These are phyloP conservation scores for Noctua janthe DNA, from an alignment of 2,888 invertebrate genomes.

Conservation along the genomic window DNA sequence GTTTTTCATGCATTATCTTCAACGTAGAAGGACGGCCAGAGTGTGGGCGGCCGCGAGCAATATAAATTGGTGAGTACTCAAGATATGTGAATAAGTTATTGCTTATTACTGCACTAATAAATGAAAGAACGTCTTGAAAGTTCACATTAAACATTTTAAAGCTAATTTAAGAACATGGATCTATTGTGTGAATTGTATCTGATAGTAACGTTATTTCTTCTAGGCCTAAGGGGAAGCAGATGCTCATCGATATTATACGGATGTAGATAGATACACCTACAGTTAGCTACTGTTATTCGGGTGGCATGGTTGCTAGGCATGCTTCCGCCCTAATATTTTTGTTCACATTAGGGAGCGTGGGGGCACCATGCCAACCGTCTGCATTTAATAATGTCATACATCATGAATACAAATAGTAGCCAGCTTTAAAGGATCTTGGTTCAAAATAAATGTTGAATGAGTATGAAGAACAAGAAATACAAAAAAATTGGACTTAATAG, in stretches of 20 bases:
- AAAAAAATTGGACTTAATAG: background rate
- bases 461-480: conserved; percentile 14
- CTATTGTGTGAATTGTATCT: conserved; percentile 6
- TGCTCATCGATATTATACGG: conserved; percentile 48
- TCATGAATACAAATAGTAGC: conserved; percentile 58
- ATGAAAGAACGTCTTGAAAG: background rate
- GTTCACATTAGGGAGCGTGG: conserved; percentile 65
- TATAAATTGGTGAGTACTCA: conserved; percentile 20
- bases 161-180: conserved; percentile 1
- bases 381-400: conserved; percentile 57
- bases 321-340: conserved; percentile 66
- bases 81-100: conserved; percentile 38
- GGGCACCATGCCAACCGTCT: conserved; percentile 66
- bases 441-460: conserved; percentile 35
- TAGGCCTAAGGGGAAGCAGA: conserved; percentile 55
- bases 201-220: conserved; percentile 40
- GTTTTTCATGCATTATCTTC: conserved; percentile 13
- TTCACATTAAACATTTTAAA: conserved; percentile 31
- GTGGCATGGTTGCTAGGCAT: conserved; percentile 68
- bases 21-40: conserved; percentile 9
- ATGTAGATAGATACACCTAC: conserved; percentile 44
- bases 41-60: background rate
- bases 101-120: conserved; percentile 22
- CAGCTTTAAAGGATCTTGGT: conserved; percentile 33
- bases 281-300: conserved; percentile 56